These are phyloP conservation scores for Pterocles orientalis DNA, from an alignment of 2,113 vertebrate species.

Conservation along the genomic window DNA sequence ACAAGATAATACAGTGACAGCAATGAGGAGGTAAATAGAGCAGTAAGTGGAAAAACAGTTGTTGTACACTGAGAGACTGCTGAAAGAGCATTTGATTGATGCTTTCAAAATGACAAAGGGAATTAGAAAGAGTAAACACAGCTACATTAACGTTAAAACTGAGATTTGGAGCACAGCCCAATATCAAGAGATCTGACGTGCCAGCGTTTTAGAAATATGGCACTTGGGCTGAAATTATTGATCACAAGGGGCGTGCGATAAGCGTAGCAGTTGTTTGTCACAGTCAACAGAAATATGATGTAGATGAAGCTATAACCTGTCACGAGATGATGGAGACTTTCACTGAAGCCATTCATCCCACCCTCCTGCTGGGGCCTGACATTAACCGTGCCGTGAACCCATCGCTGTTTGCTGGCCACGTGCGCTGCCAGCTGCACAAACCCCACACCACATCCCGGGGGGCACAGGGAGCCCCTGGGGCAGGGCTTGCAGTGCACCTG, in stretches of 20 bases:
- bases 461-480: background rate
- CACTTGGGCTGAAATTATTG: conserved; percentile 12
- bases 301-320: conserved; percentile 25
- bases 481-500: background rate
- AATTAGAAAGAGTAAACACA: conserved; percentile 50
- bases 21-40: conserved; percentile 16
- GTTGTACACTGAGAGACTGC: background rate
- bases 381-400: background rate
- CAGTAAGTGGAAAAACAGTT: conserved; percentile 35
- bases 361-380: background rate
- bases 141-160: background rate
- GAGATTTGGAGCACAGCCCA: background rate
- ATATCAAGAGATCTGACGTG: background rate
- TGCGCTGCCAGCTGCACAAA: background rate
- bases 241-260: background rate
- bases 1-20: background rate
- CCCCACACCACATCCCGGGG: fast-evolving
- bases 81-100: conserved; percentile 23
- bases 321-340: background rate
- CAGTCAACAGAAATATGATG: background rate
- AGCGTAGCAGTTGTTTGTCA: background rate
- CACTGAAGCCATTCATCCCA: background rate
- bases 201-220: background rate
- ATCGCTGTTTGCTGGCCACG: fast-evolving
- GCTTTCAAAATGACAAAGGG: conserved; percentile 26